These are phyloP conservation scores for Trichogramma pretiosum DNA, from an alignment of 1,140 invertebrate species.

Conservation along the genomic window DNA sequence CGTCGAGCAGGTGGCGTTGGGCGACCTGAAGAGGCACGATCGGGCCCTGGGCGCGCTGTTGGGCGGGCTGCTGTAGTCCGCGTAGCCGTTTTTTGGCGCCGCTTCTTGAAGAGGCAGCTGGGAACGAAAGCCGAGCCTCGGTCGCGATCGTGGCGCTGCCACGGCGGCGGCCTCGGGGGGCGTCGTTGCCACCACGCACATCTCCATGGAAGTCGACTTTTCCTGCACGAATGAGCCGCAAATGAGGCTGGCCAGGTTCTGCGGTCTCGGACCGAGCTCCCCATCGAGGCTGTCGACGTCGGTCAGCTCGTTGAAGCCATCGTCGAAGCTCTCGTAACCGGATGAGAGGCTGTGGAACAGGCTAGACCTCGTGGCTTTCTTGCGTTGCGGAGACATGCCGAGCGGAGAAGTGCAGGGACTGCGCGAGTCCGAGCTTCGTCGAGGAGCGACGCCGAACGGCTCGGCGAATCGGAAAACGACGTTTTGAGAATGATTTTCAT, in stretches of 20 bases:
- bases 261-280: slow-evolving; percentile 21
- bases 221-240: slow-evolving; percentile 30
- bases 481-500: slow-evolving; percentile 21
- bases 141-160: background rate
- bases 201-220: slow-evolving; percentile 23
- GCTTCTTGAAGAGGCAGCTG: slow-evolving; percentile 28
- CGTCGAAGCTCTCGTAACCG: slow-evolving; percentile 54
- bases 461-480: slow-evolving; percentile 43
- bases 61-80: slow-evolving; percentile 19
- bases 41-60: slow-evolving; percentile 31
- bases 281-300: slow-evolving; percentile 50
- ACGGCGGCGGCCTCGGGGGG: background rate
- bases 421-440: slow-evolving; percentile 29
- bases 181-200: background rate
- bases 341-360: slow-evolving; percentile 47
- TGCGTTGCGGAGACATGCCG: slow-evolving; percentile 19
- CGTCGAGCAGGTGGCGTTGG: slow-evolving; percentile 31
- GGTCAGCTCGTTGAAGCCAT: slow-evolving; percentile 61
- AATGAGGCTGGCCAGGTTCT: slow-evolving; percentile 30
- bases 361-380: slow-evolving; percentile 15
- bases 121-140: slow-evolving; percentile 3
- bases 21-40: slow-evolving; percentile 42
- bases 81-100: slow-evolving; percentile 14
- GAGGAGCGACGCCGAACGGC: slow-evolving; percentile 45
- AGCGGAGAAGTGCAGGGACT: slow-evolving; percentile 37